Conservation (phyloP, 2,888 invertebrate species). For the Galerucella calmariensis region DNA sequence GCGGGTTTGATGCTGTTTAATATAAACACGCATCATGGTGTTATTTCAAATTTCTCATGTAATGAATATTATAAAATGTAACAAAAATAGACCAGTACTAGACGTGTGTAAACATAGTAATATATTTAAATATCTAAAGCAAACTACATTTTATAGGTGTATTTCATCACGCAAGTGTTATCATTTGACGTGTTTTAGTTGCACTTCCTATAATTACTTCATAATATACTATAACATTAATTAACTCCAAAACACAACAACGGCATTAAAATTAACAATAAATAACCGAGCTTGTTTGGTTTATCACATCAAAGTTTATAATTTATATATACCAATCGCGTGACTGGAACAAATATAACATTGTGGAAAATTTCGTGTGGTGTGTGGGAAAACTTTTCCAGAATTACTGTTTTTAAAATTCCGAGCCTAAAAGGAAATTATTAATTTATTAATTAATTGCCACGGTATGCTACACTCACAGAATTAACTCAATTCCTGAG, state of each 20-base stretch:
- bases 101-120: slow-evolving; percentile 5
- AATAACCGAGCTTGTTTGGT: slow-evolving; percentile 33
- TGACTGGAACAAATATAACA: slow-evolving; percentile 27
- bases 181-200: slow-evolving; percentile 16
- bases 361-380: slow-evolving; percentile 23
- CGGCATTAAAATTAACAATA: slow-evolving; percentile 31
- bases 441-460: slow-evolving; percentile 45
- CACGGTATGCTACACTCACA: slow-evolving; percentile 34
- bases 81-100: neutral
- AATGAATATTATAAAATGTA: neutral
- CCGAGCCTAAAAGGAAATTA: slow-evolving; percentile 24
- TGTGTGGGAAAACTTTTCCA: neutral
- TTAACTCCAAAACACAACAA: slow-evolving; percentile 31
- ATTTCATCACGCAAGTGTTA: slow-evolving; percentile 11
- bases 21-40: too few relatives aligned
- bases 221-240: slow-evolving; percentile 27
- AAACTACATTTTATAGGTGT: slow-evolving; percentile 9
- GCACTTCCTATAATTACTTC: slow-evolving; percentile 31
- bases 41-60: neutral
- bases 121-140: slow-evolving; percentile 3
- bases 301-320: slow-evolving; percentile 34
- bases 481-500: slow-evolving; percentile 43
- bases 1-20: too few relatives aligned
- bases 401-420: slow-evolving; percentile 23
- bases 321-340: slow-evolving; percentile 34